Percentiles rank a stretch among this genome's conserved stretches.
phyloP scores from a whole-genome alignment of 2,797 vertebrate genomes.

The Acanthis flammea region DNA sequence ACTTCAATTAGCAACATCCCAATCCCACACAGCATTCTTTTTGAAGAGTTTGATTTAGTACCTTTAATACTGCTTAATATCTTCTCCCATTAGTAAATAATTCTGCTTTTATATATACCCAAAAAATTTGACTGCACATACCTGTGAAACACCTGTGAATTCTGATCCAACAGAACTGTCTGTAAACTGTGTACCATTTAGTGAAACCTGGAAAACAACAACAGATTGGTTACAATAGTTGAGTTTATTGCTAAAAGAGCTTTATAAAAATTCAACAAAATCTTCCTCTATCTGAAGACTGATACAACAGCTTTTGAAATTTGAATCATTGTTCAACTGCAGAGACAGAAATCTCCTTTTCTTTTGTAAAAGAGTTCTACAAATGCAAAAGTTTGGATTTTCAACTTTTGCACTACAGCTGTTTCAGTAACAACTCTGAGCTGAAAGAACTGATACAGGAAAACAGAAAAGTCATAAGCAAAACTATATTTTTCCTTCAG shows the following conservation, averaged over 20 bases:
- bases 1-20: not conserved
- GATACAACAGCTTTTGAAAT: not conserved
- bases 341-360: not conserved
- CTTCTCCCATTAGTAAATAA: not conserved
- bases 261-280: not conserved
- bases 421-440: not conserved
- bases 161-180: slow-evolving; percentile 88
- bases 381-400: not conserved
- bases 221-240: not conserved
- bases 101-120: not conserved
- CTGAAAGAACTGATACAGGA: not conserved
- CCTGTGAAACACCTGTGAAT: slow-evolving; percentile 91
- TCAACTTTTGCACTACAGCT: not conserved
- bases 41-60: not conserved
- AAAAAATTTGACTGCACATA: slow-evolving; percentile 54
- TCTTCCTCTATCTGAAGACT: not conserved
- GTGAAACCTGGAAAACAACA: slow-evolving; percentile 79
- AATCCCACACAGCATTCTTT: not conserved
- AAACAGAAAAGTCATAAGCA: not conserved
- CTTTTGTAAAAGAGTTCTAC: not conserved
- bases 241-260: not conserved
- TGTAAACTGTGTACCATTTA: slow-evolving; percentile 88
- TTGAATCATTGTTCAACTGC: not conserved
- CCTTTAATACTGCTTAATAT: not conserved
- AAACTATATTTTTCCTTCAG: not conserved